Percentiles rank a stretch among this genome's conserved stretches.
Conservation (phyloP, 2,888 invertebrate species). For the Chymomyza amoena region DNA sequence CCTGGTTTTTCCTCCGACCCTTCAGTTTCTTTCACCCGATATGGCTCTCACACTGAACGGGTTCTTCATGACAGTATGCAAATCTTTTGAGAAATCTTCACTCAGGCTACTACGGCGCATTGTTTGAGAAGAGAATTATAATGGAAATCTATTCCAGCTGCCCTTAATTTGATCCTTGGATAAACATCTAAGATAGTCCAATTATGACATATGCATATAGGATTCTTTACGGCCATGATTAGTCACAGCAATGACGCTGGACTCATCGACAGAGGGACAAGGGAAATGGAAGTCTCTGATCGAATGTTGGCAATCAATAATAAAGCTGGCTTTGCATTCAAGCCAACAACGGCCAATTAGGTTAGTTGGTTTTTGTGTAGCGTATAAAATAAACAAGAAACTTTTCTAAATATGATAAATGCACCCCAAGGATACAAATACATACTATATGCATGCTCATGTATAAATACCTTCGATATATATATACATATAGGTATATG, state of each 20-base stretch:
- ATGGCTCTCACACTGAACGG: no score
- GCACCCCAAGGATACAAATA: conserved; percentile 9
- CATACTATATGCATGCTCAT: neutral
- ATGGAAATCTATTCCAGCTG: no score
- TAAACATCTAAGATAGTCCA: neutral
- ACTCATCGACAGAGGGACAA: neutral
- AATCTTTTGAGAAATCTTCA: no score
- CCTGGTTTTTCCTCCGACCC: no score
- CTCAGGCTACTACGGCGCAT: no score
- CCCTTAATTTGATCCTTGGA: no score
- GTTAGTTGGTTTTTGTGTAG: conserved; percentile 1
- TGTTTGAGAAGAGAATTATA: no score
- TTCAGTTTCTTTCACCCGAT: no score
- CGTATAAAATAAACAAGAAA: conserved; percentile 3
- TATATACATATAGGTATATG: neutral
- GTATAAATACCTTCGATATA: neutral
- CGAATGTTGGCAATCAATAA: conserved; percentile 2
- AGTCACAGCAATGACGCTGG: neutral
- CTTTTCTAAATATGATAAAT: conserved; percentile 38
- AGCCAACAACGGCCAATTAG: conserved; percentile 30
- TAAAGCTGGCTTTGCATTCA: neutral
- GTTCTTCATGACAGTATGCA: no score
- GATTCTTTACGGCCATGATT: neutral
- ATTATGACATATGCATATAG: neutral
- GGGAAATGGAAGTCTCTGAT: conserved; percentile 3